A percentile compares a stretch with the other conserved stretches of the same genome.
These are phyloP conservation scores for Alca torda DNA, from an alignment of 2,797 vertebrate species.

Conservation along the genomic window DNA sequence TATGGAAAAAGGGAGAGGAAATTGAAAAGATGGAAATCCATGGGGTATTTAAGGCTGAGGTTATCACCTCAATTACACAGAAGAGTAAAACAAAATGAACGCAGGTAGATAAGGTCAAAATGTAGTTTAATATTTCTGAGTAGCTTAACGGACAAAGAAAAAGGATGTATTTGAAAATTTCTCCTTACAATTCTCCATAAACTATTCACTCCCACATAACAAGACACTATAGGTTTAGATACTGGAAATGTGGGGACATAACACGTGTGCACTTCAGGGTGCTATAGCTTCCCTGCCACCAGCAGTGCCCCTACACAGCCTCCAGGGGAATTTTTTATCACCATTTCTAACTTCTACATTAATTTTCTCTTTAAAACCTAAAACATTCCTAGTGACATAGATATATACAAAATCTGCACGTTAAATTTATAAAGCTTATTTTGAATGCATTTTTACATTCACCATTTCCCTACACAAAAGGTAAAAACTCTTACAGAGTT, in stretches of 20 bases:
- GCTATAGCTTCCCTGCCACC: neutral
- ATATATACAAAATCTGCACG: neutral
- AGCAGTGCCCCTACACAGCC: neutral
- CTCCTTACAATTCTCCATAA: neutral
- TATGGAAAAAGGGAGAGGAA: conserved; percentile 1
- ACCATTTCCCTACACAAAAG: neutral
- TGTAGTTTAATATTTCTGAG: neutral
- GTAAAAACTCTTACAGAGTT: neutral
- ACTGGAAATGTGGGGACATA: neutral
- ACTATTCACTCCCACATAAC: neutral
- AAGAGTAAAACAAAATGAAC: conserved; percentile 38
- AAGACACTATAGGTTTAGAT: neutral
- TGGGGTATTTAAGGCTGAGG: conserved; percentile 34
- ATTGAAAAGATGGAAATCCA: conserved; percentile 57
- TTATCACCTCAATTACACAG: conserved; percentile 60
- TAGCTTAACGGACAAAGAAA: conserved; percentile 22
- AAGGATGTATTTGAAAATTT: neutral
- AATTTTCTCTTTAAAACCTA: neutral
- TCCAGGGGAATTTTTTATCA: neutral
- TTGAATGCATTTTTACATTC: neutral
- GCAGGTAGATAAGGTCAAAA: conserved; percentile 21
- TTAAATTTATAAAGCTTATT: neutral
- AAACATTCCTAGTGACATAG: neutral
- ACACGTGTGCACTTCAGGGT: neutral
- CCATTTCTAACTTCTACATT: neutral